These are phyloP conservation scores for Tricholaema leucomelas DNA, from an alignment of 2,113 vertebrate genomes.

Conservation along the genomic window DNA sequence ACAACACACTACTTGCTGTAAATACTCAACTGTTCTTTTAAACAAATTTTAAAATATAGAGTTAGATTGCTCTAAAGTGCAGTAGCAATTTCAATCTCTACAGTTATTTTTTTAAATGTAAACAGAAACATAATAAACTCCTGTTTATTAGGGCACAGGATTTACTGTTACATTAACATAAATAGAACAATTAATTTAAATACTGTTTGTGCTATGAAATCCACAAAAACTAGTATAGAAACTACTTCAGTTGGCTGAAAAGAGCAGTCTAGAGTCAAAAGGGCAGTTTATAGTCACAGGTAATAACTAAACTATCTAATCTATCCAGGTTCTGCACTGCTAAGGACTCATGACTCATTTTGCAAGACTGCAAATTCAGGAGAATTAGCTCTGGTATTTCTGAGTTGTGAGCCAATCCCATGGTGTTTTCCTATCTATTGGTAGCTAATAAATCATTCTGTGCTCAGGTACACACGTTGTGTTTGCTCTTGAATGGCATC, in stretches of 20 bases:
- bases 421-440: background rate
- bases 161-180: background rate
- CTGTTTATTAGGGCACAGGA: background rate
- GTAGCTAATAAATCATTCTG: background rate
- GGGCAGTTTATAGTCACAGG: accelerated
- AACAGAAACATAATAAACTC: background rate
- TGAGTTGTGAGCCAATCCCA: background rate
- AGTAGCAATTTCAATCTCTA: background rate
- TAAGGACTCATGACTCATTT: background rate
- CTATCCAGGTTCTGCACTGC: background rate
- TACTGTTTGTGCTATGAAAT: background rate
- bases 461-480: background rate
- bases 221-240: background rate
- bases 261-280: background rate
- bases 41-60: background rate
- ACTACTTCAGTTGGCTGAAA: background rate
- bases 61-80: background rate
- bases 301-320: background rate
- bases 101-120: background rate
- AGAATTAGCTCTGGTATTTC: background rate
- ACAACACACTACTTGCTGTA: background rate
- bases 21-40: background rate
- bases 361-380: background rate
- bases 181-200: background rate
- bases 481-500: background rate